phyloP scores from a whole-genome alignment of 2,797 vertebrate genomes.

The Menidia menidia region DNA sequence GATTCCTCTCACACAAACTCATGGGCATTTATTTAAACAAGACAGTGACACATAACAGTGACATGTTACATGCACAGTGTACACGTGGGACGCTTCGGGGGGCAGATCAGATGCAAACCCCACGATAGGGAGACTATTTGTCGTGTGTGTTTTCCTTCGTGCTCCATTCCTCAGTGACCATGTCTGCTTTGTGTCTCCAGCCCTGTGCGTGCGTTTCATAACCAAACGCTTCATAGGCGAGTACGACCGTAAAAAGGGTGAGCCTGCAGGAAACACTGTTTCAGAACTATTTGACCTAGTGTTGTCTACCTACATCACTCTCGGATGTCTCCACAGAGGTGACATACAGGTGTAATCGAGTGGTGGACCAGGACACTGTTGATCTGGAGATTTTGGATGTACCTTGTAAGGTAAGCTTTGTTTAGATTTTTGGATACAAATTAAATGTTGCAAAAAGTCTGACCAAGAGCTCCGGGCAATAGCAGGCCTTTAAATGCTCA shows the following conservation, averaged over 20 bases:
- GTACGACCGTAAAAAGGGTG: slow-evolving; percentile 84
- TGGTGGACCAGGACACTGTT: slow-evolving; percentile 76
- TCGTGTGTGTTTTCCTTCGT: not conserved
- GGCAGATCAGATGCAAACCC: not conserved
- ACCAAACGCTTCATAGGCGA: slow-evolving; percentile 84
- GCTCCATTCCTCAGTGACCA: not conserved
- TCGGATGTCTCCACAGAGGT: slow-evolving; percentile 64
- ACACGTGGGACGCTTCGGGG: not conserved
- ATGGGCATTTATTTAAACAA: slow-evolving; percentile 19
- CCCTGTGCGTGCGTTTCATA: slow-evolving; percentile 83
- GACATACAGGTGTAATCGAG: slow-evolving; percentile 79
- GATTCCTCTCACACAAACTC: slow-evolving; percentile 27
- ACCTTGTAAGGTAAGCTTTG: slow-evolving; percentile 71
- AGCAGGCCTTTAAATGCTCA: no score
- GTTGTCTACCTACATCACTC: not conserved
- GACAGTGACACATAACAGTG: fast-evolving
- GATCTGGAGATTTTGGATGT: slow-evolving; percentile 84
- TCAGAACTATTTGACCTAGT: not conserved
- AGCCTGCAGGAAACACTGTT: slow-evolving; percentile 10
- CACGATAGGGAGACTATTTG: not conserved
- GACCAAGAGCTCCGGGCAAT: no score
- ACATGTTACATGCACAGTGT: no score
- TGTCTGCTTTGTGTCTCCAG: slow-evolving; percentile 73
- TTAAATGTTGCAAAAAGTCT: no score
- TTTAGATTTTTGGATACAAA: not conserved